Base-by-base conservation (phyloP, 2,113 vertebrate genomes). In the Sturnus vulgaris region DNA sequence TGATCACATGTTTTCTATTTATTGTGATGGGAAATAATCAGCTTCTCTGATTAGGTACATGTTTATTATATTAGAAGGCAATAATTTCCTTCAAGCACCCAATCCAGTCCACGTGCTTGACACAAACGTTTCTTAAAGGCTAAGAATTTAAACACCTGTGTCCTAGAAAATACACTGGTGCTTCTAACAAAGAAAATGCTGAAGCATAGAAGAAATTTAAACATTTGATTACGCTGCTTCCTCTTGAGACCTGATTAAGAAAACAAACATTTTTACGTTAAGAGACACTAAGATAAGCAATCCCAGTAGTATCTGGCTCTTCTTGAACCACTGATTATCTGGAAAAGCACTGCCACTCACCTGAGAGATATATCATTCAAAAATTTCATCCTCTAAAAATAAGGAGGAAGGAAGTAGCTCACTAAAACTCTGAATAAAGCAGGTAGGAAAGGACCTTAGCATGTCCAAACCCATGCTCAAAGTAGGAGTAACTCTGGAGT, bases 141-240 rank as follows among this genome's bases (percentile, higher is more conserved):
- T 79, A 44, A 2, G 13, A 92, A 91, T 68, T 75, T 71, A 76
- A 95, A 68, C 73, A 86, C 21, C 65, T 60, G 44, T 35, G 60
- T 89, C 69, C 57, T 56, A 87, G 73, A 85, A 93, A 92, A 93
- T 20, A 39, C 1, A 0, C n/a, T 53, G 20, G 20, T 61, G 77
- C 49, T 91, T 87, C 73, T 42, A 89, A 92, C 70, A 91, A 92
- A 84, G 80, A 75, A 92, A 91, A 92, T 6, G 20, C 27, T 52
- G 52, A 76, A 87, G 89, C 33, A 92, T 0, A 56, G 64, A 64
- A 79, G 69, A 82, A 79, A 93, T 92, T 82, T 69, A 49, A 92
- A 85, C 88, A 91, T 63, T 53, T 89, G 86, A 96, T 96, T 95
- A 86, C 30, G 63, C 22, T 94, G 61, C 83, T 91, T 93, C 65